Percentiles rank a stretch among this genome's conserved stretches.
These are phyloP conservation scores for Poeciliopsis retropinna DNA, from an alignment of 2,113 vertebrate genomes.

Conservation along the genomic window DNA sequence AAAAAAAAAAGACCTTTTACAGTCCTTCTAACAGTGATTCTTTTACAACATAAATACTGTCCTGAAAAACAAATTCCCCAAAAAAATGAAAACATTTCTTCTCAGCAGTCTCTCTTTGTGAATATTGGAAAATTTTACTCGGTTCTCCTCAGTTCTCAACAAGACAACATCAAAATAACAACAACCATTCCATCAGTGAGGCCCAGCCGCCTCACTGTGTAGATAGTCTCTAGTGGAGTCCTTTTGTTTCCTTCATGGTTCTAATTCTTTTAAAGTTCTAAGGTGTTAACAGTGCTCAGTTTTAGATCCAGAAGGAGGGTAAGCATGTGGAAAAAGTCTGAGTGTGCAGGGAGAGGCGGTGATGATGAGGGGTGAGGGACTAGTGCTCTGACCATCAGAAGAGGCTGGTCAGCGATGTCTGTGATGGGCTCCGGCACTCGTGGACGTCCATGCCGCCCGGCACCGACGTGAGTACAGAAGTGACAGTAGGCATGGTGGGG, in stretches of 20 bases:
- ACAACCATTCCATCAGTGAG: slow-evolving; percentile 77
- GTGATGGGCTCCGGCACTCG: slow-evolving; percentile 95
- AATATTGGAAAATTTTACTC: slow-evolving; percentile 81
- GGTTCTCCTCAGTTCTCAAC: slow-evolving; percentile 82
- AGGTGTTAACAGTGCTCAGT: slow-evolving; percentile 54
- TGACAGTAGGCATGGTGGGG: slow-evolving; percentile 97
- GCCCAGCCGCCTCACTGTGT: slow-evolving; percentile 86
- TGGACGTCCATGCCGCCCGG: slow-evolving; percentile 89
- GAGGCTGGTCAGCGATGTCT: slow-evolving; percentile 97
- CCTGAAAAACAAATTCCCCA: slow-evolving; percentile 75
- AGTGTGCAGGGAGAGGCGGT: background rate
- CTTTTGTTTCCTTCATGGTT: slow-evolving; percentile 44
- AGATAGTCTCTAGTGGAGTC: slow-evolving; percentile 91
- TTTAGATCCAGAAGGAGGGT: slow-evolving; percentile 43
- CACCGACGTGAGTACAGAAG: slow-evolving; percentile 93
- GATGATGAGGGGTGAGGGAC: background rate
- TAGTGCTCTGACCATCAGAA: slow-evolving; percentile 87
- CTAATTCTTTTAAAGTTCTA: slow-evolving; percentile 62
- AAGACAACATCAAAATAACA: slow-evolving; percentile 77
- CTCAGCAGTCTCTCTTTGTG: slow-evolving; percentile 78
- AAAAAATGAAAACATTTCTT: slow-evolving; percentile 80
- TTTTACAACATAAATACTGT: slow-evolving; percentile 98
- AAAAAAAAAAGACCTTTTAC: slow-evolving; percentile 62
- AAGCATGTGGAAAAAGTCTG: background rate
- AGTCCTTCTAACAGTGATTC: slow-evolving; percentile 88